These are phyloP conservation scores for Sprattus sprattus DNA, from an alignment of 2,113 vertebrate species.

Conservation along the genomic window DNA sequence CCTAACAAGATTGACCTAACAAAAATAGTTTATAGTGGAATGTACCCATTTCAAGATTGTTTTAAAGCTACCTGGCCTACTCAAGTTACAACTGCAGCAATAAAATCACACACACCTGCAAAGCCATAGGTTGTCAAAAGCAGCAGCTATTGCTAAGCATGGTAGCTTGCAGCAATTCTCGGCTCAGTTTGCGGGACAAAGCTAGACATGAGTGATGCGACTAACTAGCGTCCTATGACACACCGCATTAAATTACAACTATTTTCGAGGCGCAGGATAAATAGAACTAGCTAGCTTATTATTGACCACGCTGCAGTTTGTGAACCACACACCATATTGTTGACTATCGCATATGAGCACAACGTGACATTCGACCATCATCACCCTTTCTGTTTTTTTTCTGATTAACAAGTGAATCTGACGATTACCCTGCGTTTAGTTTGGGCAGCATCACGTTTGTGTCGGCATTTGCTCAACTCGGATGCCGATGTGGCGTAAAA, in stretches of 20 bases:
- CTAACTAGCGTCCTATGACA: neutral
- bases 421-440: neutral
- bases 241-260: neutral
- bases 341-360: neutral
- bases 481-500: slow-evolving; percentile 8
- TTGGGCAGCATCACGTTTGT: neutral
- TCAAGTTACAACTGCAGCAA: slow-evolving; percentile 7
- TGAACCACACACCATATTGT: neutral
- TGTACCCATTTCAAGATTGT: neutral
- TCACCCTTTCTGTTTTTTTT: neutral
- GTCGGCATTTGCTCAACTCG: neutral
- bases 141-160: neutral
- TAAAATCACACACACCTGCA: neutral
- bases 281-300: neutral
- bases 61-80: neutral
- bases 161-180: neutral
- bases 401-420: neutral
- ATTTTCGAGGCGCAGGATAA: neutral
- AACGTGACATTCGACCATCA: neutral
- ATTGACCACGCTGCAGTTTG: neutral
- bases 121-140: neutral
- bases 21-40: neutral
- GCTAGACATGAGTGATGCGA: neutral
- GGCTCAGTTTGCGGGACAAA: neutral
- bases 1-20: neutral